Evolutionary conservation across 2,888 invertebrate genomes (phyloP).

Genomic region (Pristionchus exspectatus): DNA sequence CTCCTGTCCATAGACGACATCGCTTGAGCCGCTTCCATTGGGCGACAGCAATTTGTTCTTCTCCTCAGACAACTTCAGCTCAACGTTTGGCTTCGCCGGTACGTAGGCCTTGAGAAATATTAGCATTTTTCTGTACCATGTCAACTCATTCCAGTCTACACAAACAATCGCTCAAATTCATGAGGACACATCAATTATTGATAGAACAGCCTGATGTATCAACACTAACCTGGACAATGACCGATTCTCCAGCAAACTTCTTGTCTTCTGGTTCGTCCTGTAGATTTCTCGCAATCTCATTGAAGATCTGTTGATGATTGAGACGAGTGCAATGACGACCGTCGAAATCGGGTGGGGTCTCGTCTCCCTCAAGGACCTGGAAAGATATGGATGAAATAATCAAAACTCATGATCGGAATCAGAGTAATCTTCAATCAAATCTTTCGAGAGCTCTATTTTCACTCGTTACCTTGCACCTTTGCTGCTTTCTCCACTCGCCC

Average conservation of each 20-base stretch:
- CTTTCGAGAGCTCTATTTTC: not conserved
- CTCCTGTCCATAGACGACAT: conserved; percentile 25
- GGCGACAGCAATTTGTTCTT: conserved; percentile 9
- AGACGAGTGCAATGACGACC: conserved; percentile 5
- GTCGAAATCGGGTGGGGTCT: not conserved
- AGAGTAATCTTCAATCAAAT: not conserved
- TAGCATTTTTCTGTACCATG: not conserved
- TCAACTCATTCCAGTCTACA: too few relatives aligned
- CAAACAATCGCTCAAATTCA: too few relatives aligned
- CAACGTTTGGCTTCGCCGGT: not conserved
- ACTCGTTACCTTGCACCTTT: conserved; percentile 49
- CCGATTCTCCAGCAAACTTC: conserved; percentile 23
- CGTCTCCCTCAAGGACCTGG: not conserved
- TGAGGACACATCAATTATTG: too few relatives aligned
- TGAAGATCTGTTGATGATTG: conserved; percentile 33
- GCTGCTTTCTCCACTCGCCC: conserved; percentile 90
- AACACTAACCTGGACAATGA: conserved; percentile 17
- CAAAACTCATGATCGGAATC: not conserved
- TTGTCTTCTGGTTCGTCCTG: conserved; percentile 15
- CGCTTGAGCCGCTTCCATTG: not conserved
- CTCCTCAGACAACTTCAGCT: not conserved
- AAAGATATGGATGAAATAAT: not conserved
- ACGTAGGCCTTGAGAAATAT: not conserved
- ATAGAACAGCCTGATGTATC: too few relatives aligned
- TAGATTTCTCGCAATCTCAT: conserved; percentile 16